These are phyloP conservation scores for Willowsia nigromaculata DNA, from an alignment of 2,888 invertebrate species.

Conservation along the genomic window DNA sequence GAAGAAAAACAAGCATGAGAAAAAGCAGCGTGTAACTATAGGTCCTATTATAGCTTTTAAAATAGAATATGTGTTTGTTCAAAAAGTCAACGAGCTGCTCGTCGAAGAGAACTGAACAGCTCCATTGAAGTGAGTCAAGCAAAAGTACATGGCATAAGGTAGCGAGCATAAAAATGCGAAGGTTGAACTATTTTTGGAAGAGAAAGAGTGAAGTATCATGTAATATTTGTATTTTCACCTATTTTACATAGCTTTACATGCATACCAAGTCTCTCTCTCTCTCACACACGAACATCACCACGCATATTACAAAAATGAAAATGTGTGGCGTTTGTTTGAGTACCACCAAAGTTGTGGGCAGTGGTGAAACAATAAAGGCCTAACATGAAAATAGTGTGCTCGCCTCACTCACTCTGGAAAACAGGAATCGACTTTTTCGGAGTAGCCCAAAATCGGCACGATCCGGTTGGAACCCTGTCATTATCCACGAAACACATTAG, in stretches of 20 bases:
- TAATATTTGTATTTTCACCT: background rate
- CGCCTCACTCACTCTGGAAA: background rate
- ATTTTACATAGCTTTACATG: background rate
- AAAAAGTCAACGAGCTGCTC: conserved; percentile 39
- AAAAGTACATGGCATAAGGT: background rate
- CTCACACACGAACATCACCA: background rate
- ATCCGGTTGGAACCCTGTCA: background rate
- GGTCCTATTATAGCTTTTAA: background rate
- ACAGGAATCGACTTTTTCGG: background rate
- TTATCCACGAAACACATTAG: background rate
- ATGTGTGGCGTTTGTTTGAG: background rate
- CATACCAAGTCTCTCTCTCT: background rate
- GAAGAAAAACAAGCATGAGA: background rate
- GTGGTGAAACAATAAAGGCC: background rate
- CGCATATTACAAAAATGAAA: too few relatives aligned
- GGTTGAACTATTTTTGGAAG: conserved; percentile 7
- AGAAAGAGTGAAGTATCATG: background rate
- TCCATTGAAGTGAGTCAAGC: background rate
- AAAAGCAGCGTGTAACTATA: background rate
- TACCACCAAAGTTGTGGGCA: background rate
- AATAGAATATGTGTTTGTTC: background rate
- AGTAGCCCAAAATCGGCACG: background rate
- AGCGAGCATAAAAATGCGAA: background rate
- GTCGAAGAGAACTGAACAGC: background rate
- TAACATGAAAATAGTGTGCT: conserved; percentile 4